phyloP scores from a whole-genome alignment of 2,888 invertebrate species.

The Lasioglossum leucozonium region DNA sequence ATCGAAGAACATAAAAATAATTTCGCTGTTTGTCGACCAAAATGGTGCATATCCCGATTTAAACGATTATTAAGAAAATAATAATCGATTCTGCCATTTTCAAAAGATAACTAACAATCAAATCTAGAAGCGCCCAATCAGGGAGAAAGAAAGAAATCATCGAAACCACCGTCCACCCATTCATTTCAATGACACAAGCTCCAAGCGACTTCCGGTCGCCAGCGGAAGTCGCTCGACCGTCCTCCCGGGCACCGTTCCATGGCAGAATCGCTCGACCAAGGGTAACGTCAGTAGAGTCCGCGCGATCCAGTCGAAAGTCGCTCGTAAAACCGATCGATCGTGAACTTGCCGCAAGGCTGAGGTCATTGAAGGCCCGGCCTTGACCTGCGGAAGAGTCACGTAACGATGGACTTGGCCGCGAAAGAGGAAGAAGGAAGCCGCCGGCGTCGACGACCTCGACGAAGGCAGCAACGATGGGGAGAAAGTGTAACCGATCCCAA shows the following conservation, averaged over 20 bases:
- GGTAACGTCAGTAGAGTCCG: background rate
- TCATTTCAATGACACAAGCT: background rate
- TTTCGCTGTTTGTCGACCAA: background rate
- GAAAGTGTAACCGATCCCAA: slow-evolving; percentile 74
- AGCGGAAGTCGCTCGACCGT: background rate
- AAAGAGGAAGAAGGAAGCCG: slow-evolving; percentile 72
- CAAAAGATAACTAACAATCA: background rate
- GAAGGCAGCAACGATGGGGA: slow-evolving; percentile 54
- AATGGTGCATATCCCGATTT: background rate
- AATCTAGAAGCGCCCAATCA: too few species aligned
- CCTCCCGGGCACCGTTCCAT: background rate
- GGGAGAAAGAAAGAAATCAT: too few species aligned
- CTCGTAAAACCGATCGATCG: slow-evolving; percentile 47
- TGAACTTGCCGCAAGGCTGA: slow-evolving; percentile 42
- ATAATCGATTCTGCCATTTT: background rate
- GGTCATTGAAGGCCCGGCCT: slow-evolving; percentile 41
- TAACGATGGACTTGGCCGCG: slow-evolving; percentile 51
- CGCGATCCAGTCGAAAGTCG: slow-evolving; percentile 25
- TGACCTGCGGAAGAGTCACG: slow-evolving; percentile 53
- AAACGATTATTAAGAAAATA: background rate
- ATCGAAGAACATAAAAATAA: background rate
- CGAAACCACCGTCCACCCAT: background rate
- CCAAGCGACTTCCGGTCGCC: background rate
- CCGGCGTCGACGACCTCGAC: slow-evolving; percentile 57
- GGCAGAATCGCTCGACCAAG: background rate